phyloP scores from a whole-genome alignment of 2,888 invertebrate genomes.

The Ectobius pallidus region DNA sequence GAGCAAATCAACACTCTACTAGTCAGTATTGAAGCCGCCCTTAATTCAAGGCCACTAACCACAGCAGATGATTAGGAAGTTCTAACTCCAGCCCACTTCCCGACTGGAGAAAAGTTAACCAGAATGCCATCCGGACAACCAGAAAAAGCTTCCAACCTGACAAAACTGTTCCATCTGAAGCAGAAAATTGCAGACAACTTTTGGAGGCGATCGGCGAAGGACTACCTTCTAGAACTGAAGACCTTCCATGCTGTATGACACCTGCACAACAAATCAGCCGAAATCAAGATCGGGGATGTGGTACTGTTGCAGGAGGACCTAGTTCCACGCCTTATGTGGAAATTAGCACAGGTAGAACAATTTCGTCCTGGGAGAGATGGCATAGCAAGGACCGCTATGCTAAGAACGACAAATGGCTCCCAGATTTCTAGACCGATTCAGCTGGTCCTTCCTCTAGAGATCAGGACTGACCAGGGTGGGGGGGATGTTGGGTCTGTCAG shows the following conservation, averaged over 20 bases:
- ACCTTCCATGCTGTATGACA: not conserved
- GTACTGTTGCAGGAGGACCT: not conserved
- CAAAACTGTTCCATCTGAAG: not conserved
- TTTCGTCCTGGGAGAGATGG: not conserved
- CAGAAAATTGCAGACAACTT: not conserved
- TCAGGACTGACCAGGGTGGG: not conserved
- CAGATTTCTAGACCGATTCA: not conserved
- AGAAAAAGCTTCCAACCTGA: not conserved
- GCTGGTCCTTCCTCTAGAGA: slow-evolving; percentile 3
- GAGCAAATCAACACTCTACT: not conserved
- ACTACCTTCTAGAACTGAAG: not conserved
- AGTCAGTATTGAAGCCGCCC: not conserved
- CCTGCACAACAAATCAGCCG: not conserved
- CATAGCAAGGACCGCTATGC: not conserved
- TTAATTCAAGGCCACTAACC: not conserved
- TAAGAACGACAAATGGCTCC: not conserved
- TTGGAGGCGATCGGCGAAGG: not conserved
- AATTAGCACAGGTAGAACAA: not conserved
- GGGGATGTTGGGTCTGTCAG: not conserved
- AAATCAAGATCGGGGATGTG: not conserved
- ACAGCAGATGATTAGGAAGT: not conserved
- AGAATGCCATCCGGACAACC: not conserved
- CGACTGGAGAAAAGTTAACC: not conserved
- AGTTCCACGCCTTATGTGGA: not conserved
- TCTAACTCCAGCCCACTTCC: slow-evolving; percentile 1